Percentiles rank a stretch among this genome's conserved stretches.
Evolutionary conservation across 2,888 invertebrate genomes (phyloP).

Genomic region (Stomorhina lunata): DNA sequence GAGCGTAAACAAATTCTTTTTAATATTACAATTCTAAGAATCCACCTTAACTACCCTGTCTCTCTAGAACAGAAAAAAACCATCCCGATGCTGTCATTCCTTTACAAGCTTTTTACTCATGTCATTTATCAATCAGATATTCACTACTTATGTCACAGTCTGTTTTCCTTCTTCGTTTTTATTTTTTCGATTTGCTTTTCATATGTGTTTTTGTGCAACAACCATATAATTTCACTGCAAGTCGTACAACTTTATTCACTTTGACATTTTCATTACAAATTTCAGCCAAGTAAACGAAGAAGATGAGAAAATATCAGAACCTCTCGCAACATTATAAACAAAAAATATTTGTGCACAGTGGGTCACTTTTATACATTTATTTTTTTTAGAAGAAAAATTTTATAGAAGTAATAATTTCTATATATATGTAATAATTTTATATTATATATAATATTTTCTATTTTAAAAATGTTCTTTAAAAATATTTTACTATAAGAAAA

Average conservation of each 20-base stretch:
- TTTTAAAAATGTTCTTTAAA: too few relatives aligned
- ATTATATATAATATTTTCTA: too few relatives aligned
- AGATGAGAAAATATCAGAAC: neutral
- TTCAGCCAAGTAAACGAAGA: conserved; percentile 36
- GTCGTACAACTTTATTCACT: conserved; percentile 47
- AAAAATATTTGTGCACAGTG: conserved; percentile 4
- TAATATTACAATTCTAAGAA: neutral
- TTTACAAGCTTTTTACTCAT: conserved; percentile 29
- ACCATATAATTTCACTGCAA: conserved; percentile 47
- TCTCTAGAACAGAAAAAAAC: neutral
- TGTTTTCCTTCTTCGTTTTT: neutral
- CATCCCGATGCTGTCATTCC: neutral
- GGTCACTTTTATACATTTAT: too few relatives aligned
- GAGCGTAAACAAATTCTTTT: neutral
- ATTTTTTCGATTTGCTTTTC: neutral
- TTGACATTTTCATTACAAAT: conserved; percentile 59
- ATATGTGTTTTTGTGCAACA: conserved; percentile 49
- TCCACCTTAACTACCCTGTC: neutral
- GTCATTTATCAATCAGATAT: conserved; percentile 61
- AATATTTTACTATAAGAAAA: too few relatives aligned
- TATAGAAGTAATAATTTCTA: too few relatives aligned
- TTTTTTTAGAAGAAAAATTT: too few relatives aligned
- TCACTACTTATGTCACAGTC: conserved; percentile 34
- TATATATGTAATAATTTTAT: too few relatives aligned
- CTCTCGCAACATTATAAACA: neutral